Evolutionary conservation across 2,797 vertebrate genomes (phyloP), one percentile per base, ranked within the genome.

Genomic region (Ceyx erithaca): DNA sequence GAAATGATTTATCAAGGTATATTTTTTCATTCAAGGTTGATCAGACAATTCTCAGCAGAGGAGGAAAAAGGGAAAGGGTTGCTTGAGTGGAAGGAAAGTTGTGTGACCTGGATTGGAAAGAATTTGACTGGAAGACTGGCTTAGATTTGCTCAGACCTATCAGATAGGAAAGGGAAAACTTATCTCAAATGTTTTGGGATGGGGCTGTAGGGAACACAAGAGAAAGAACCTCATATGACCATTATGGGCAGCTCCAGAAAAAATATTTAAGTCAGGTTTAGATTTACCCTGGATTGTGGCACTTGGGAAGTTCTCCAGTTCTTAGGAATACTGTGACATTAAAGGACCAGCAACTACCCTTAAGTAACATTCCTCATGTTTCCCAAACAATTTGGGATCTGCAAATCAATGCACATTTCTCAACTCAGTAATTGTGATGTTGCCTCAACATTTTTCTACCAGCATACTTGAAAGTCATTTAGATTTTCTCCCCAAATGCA

Each of bases 371-470:
- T 93, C 33, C 64, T 59, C 41, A 30, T 19, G 26, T 72, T 71
- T 95, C 87, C 51, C 86, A 90, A 91, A 87, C 76, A 61, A 33
- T 57, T 37, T 86, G 33, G 41, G 80, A 86, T 45, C 46, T 87
- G 90, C 86, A 92, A 58, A 83, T 68, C 2, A 1, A 31, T 31
- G 40, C 80, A 78, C 49, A 85, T 82, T 88, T 88, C 80, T 84
- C 72, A 92, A 45, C n/a, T 71, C 68, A 35, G 45, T 87, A 91
- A 91, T 20, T 75, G 64, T 64, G 64, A 61, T 14, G 35, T 82
- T 92, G 76, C 46, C 64, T 93, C 66, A 72, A 79, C 40, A 28
- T 80, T 94, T 92, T 88, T 77, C 87, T 80, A 48, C 70, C 46
- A 75, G n/a, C 40, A 58, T 54, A 66, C 71, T 89, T 87, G 79